Base-by-base conservation (phyloP, 2,888 invertebrate genomes). In the Tenthredo notha region DNA sequence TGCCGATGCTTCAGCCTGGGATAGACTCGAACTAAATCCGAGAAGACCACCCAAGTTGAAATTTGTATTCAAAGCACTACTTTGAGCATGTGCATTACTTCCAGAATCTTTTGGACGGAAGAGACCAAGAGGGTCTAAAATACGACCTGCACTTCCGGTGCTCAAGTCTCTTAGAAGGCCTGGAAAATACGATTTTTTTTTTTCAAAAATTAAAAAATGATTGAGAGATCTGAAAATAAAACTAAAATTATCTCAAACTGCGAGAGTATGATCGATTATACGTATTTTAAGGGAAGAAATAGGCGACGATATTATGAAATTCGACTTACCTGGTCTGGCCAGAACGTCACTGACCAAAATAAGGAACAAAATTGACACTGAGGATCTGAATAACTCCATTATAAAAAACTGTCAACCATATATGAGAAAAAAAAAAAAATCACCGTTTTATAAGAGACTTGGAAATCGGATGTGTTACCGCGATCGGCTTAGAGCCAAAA, bases 71-170 rank as follows among this genome's bases (percentile, higher is more conserved):
- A 90, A n/a, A 18, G 91, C 84, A 1, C 88, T 86, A 65, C 90
- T 88, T 18, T 85, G 54, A 0, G 91, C 88, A 0, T 86, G 84
- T 3, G 82, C 54, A 3, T 7, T 80, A 40, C 84, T 65, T 5
- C 74, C 85, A 0, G 70, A 43, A 0, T 82, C 85, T n/a, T 88
- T 87, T 2, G 85, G 85, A 15, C 85, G 84, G 67, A 92, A 89
- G 0, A 92, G 21, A 12, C 91, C 91, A 37, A 92, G 86, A 0
- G 92, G 92, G 43, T 92, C 92, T 85, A 92, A 86, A n/a, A 91
- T 75, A 47, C 82, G 84, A 47, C 87, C 87, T 21, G 86, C 86
- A 85, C 77, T 12, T 7, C 37, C 61, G 1, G 67, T 10, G 10
- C 85, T 58, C 1, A 88, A 6, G 6, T 87, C 85, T 0, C 86